Base-by-base conservation (phyloP, 1,140 invertebrate genomes). In the Calephelis virginiensis region DNA sequence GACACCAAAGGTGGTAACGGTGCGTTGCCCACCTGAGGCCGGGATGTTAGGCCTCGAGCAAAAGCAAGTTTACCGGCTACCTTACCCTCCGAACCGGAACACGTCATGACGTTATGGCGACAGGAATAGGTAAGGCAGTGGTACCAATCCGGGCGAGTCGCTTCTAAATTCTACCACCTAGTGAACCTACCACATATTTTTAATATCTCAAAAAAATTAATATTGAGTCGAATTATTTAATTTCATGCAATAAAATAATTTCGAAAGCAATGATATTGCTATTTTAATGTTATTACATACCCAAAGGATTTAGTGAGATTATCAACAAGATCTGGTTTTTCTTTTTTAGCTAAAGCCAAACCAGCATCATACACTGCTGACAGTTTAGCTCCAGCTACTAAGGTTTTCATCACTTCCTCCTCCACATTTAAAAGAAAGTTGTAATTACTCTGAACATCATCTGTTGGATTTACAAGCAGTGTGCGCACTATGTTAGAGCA, bases 401-500 rank as follows among this genome's bases (percentile, higher is more conserved):
- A 89, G 71, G 94, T 94, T 72, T 97, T 96, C 50, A 99, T 92
- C 45, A 99, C 94, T 82, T 97, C 96, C 72, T 99, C 98, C 91
- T 99, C 96, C n/a, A 99, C 88, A 82, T 94, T 95, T 1, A 99
- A 83, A 56, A 99, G 90, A 85, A 99, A 98, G 79, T 98, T 98
- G 82, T 99, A 99, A 90, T 97, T 97, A 69, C 96, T 95, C 93
- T 98, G 92, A 77, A 95, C 87, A 70, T 91, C 85, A 83, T 95
- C 96, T 2, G 96, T 95, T 8, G 99, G 99, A 92, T 99, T 98
- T 0, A 99, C 98, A 74, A 99, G 91, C 68, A 99, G 92, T n/a
- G 99, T 99, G 65, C 99, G 94, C 11, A 98, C 97, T 77, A 99
- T 97, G 87, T 99, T 99, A 0, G 99, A 98, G 91, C 99, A 99